phyloP scores from a whole-genome alignment of 2,113 vertebrate genomes.

The Mirounga angustirostris region DNA sequence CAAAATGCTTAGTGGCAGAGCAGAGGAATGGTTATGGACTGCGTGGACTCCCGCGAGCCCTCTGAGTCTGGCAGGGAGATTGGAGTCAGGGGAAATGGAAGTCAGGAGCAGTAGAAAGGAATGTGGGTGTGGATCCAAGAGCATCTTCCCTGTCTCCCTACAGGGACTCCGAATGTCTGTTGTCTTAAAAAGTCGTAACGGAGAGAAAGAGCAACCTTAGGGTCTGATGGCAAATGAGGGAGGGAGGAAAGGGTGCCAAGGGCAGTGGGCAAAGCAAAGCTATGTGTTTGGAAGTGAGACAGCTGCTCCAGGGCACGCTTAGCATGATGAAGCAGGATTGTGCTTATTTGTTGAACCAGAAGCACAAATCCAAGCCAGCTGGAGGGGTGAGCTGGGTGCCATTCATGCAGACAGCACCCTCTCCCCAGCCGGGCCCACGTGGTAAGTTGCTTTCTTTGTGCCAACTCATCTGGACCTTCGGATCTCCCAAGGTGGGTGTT shows the following conservation, averaged over 20 bases:
- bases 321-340: conserved; percentile 55
- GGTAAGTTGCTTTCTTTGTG: neutral
- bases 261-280: conserved; percentile 47
- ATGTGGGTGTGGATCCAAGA: neutral
- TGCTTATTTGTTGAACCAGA: conserved; percentile 77
- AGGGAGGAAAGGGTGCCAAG: neutral
- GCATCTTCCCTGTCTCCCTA: neutral
- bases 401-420: neutral
- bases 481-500: neutral
- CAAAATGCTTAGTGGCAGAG: neutral
- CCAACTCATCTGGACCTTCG: neutral
- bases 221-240: neutral
- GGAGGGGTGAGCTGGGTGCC: neutral
- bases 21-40: neutral
- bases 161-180: neutral
- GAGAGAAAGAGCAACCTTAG: neutral
- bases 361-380: conserved; percentile 72
- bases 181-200: neutral
- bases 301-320: conserved; percentile 56
- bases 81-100: accelerated
- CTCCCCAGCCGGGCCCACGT: neutral
- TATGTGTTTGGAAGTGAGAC: conserved; percentile 60
- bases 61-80: neutral
- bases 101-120: neutral
- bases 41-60: neutral